Percentiles rank a stretch among this genome's conserved stretches.
Conservation (phyloP, 2,113 vertebrate genomes). For the Ramphastos sulfuratus region DNA sequence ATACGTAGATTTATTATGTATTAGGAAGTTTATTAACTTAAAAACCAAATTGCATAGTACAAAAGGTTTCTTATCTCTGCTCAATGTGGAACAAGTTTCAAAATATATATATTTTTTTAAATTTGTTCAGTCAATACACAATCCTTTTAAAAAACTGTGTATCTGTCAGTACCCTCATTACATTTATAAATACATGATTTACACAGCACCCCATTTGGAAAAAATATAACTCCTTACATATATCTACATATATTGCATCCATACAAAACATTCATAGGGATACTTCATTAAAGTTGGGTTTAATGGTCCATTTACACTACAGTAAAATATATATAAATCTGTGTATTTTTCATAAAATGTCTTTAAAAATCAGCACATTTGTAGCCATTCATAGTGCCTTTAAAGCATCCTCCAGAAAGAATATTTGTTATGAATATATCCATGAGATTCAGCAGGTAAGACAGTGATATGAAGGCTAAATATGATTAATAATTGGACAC, state of each 20-base stretch:
- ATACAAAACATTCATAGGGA: constrained; percentile 80
- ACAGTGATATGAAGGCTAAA: constrained; percentile 55
- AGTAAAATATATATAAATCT: constrained; percentile 79
- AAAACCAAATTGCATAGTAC: constrained; percentile 75
- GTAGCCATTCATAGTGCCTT: constrained; percentile 40
- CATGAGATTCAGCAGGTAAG: constrained; percentile 54
- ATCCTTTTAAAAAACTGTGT: constrained; percentile 79
- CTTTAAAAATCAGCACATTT: constrained; percentile 71
- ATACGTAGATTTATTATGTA: constrained; percentile 77
- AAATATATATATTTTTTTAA: constrained; percentile 76
- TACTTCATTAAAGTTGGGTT: constrained; percentile 60
- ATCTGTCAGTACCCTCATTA: constrained; percentile 73
- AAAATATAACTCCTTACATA: constrained; percentile 73
- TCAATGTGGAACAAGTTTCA: constrained; percentile 73
- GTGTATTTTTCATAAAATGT: constrained; percentile 72
- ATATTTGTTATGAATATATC: constrained; percentile 42
- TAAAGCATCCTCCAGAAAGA: constrained; percentile 59
- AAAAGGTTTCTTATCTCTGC: constrained; percentile 76
- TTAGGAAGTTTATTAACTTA: constrained; percentile 77
- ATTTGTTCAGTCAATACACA: constrained; percentile 77
- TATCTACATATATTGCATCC: constrained; percentile 77
- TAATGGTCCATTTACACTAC: constrained; percentile 71
- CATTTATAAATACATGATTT: constrained; percentile 83
- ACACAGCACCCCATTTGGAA: constrained; percentile 72
- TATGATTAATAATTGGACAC: constrained; percentile 32